These are phyloP conservation scores for Ceratosolen solmsi DNA, from an alignment of 1,140 invertebrate genomes.

Conservation along the genomic window DNA sequence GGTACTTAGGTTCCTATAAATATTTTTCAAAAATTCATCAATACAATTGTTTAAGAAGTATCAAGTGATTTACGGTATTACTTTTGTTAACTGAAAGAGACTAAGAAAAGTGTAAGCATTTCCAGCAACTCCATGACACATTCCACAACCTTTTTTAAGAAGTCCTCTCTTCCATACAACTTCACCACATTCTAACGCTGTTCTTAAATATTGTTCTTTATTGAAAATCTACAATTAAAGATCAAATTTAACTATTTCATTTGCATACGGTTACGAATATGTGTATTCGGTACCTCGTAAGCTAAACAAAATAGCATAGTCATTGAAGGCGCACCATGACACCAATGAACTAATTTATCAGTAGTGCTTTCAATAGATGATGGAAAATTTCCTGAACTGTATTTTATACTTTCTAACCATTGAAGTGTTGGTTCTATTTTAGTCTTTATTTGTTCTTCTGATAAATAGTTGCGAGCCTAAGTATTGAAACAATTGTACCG, in stretches of 20 bases:
- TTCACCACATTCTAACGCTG: conserved; percentile 82
- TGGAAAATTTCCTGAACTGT: conserved; percentile 88
- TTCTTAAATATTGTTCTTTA: conserved; percentile 83
- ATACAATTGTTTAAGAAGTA: neutral
- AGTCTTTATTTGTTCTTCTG: conserved; percentile 74
- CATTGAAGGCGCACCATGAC: conserved; percentile 94
- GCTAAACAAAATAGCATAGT: conserved; percentile 84
- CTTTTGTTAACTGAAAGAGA: conserved; percentile 86
- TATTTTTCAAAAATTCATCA: conserved; percentile 32
- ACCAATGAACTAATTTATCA: conserved; percentile 94
- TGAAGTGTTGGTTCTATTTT: conserved; percentile 79
- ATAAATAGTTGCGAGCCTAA: conserved; percentile 75
- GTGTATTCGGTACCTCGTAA: conserved; percentile 77
- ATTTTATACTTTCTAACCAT: conserved; percentile 77
- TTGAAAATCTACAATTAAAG: conserved; percentile 77
- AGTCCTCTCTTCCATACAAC: conserved; percentile 89
- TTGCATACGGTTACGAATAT: neutral
- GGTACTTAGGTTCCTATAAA: conserved; percentile 78
- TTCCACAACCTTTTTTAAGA: conserved; percentile 90
- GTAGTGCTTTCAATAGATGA: conserved; percentile 82
- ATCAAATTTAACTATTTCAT: neutral
- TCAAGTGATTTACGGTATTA: conserved; percentile 62
- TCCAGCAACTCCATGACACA: conserved; percentile 94
- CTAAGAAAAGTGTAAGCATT: conserved; percentile 92
- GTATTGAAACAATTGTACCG: conserved; percentile 48